Evolutionary conservation across 2,888 invertebrate species (phyloP), one percentile per base, ranked within the genome.

Genomic region (Prosapia bicincta): DNA sequence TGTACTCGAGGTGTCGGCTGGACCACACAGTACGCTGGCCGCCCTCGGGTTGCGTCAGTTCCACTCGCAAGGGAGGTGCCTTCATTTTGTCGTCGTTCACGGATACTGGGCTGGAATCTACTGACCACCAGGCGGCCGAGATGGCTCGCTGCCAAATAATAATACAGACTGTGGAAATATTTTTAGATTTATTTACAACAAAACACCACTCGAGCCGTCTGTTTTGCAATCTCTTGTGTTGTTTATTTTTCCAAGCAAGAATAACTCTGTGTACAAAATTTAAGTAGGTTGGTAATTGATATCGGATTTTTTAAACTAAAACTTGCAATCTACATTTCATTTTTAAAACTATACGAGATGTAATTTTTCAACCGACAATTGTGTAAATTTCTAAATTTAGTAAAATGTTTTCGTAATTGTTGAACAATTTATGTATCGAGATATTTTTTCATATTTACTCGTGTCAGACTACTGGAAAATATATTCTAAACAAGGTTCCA

Each of bases 151-250:
- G 54, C 54, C 54, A 54, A 54, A 54, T 54, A 54, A 54, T 54
- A 54, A 54, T 20, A 30, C 6, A 5, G 20, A 54, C 20, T 5
- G 54, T 20, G 54, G 54, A 20, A 54, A 54, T 54, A 54, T 54
- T 54, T 54, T 54, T 54, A 54, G 54, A 54, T 54, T 54, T 54
- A 54, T 54, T 54, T 54, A 54, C 54, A 54, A 54, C 54, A 54
- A 54, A 54, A 54, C 54, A 54, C 20, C 54, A 20, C 54, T n/a
- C 54, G 2, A 20, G 13, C n/a, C 3, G 54, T 54, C 54, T 54
- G 54, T 54, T 54, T 20, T 54, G 54, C 54, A 54, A 54, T 54
- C 13, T 13, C 3, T n/a, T 54, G 20, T 5, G 3, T 10, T 54
- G 54, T 20, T 54, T 54, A 20, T 54, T 54, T 54, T 54, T 5